Base-by-base conservation (phyloP, 2,888 invertebrate species). In the Thysanoteuthis rhombus region DNA sequence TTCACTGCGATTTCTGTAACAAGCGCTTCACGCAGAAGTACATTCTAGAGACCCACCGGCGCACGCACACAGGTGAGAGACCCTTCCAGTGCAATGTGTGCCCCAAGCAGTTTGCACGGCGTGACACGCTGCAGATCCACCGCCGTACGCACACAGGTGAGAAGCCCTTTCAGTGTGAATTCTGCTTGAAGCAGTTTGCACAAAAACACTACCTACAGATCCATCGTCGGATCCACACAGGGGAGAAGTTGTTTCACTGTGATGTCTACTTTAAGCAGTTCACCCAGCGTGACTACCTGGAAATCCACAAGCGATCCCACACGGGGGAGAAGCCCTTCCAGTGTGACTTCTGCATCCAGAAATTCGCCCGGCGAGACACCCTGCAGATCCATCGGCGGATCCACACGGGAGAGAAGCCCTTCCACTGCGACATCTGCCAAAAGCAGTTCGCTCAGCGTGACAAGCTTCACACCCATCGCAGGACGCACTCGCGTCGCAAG, bases 151-250 rank as follows among this genome's bases (percentile, higher is more conserved):
- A 75, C n/a, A 75, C n/a, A 2, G 75, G 75, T 19, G 75, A 75
- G 75, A 75, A 75, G 75, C n/a, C 75, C n/a, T 75, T 75, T 36
- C 75, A 75, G 75, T 75, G 75, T 75, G 75, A 75, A 36, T 75
- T 75, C 75, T 75, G 75, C n/a, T n/a, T 75, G 75, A 75, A 75
- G 75, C 75, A 75, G 75, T 75, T 75, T 75, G 75, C 75, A 75
- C 75, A 75, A n/a, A 75, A 75, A 75, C 75, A 75, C n/a, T 75
- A 75, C 36, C 75, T 75, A 16, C 75, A 75, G 75, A 75, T 75
- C 75, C 75, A 75, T 75, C 75, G 75, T 19, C 75, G 75, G 75
- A 75, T 75, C n/a, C 75, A 75, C 75, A 75, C 75, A 75, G 75
- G 75, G 4, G 75, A 75, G 12, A 75, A 75, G 75, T 12, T 75